Percentiles rank a stretch among this genome's conserved stretches.
phyloP scores from a whole-genome alignment of 2,113 vertebrate species.

The Heloderma charlesbogerti region DNA sequence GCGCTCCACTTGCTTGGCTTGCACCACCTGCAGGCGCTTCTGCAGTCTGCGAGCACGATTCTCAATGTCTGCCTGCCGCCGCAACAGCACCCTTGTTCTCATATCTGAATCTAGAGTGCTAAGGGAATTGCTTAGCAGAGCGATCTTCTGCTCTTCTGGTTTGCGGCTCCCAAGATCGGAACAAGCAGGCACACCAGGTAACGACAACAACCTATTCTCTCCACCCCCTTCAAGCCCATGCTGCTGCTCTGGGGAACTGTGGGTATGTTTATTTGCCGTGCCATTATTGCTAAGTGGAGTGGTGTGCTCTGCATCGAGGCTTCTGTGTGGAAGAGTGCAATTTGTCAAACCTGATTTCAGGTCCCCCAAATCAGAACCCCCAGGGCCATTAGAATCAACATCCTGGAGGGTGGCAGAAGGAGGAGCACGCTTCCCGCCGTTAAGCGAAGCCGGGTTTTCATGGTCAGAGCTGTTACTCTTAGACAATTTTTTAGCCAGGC shows the following conservation, averaged over 20 bases:
- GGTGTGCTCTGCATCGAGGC: conserved; percentile 75
- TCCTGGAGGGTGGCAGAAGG: conserved; percentile 69
- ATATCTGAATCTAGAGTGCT: conserved; percentile 84
- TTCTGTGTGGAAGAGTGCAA: conserved; percentile 84
- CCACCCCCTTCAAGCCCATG: conserved; percentile 71
- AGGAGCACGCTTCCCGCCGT: conserved; percentile 83
- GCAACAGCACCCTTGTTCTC: conserved; percentile 86
- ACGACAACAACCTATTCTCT: conserved; percentile 62
- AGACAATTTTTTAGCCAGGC: conserved; percentile 93
- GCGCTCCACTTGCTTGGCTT: conserved; percentile 97
- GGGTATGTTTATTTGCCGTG: conserved; percentile 77
- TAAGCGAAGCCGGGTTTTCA: conserved; percentile 84
- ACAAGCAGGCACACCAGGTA: conserved; percentile 48
- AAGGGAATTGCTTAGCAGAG: conserved; percentile 63
- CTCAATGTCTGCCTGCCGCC: conserved; percentile 91
- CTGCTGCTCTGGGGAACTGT: conserved; percentile 72
- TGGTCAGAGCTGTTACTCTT: conserved; percentile 84
- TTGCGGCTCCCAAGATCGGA: conserved; percentile 70
- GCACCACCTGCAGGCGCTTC: conserved; percentile 96
- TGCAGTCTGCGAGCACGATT: conserved; percentile 89
- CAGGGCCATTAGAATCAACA: conserved; percentile 69
- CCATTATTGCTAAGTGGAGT: conserved; percentile 80
- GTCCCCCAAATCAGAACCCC: conserved; percentile 79
- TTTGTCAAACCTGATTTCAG: conserved; percentile 83
- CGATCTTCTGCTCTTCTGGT: conserved; percentile 78